Evolutionary conservation across 2,113 vertebrate species (phyloP).

Genomic region (Bubo bubo): DNA sequence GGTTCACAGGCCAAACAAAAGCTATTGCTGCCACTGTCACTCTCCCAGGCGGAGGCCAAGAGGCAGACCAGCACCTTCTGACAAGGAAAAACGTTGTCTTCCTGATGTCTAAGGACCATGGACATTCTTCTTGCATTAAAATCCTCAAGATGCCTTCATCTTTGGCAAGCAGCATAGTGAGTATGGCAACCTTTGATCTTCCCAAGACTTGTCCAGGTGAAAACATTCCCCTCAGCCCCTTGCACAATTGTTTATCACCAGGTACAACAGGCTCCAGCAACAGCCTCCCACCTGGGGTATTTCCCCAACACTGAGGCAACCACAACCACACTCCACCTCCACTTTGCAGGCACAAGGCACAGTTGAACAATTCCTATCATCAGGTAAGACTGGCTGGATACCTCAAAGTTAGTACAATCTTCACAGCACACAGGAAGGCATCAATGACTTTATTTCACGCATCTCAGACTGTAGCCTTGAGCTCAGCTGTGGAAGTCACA

Average conservation of each 20-base stretch:
- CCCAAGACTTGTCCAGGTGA: neutral
- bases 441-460: neutral
- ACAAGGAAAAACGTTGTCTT: neutral
- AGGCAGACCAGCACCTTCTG: neutral
- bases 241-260: neutral
- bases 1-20: neutral
- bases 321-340: neutral
- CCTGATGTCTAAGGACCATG: neutral
- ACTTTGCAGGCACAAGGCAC: neutral
- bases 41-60: fast-evolving
- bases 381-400: neutral
- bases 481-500: neutral
- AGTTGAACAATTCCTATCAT: neutral
- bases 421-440: neutral
- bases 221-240: neutral
- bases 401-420: neutral
- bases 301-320: neutral
- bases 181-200: neutral
- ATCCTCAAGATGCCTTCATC: neutral
- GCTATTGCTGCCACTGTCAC: neutral
- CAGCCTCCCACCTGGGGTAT: neutral
- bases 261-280: neutral
- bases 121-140: neutral
- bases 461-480: neutral
- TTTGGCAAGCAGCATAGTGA: neutral